These are phyloP conservation scores for Alentia gelatinosa DNA, from an alignment of 2,888 invertebrate genomes.

Conservation along the genomic window DNA sequence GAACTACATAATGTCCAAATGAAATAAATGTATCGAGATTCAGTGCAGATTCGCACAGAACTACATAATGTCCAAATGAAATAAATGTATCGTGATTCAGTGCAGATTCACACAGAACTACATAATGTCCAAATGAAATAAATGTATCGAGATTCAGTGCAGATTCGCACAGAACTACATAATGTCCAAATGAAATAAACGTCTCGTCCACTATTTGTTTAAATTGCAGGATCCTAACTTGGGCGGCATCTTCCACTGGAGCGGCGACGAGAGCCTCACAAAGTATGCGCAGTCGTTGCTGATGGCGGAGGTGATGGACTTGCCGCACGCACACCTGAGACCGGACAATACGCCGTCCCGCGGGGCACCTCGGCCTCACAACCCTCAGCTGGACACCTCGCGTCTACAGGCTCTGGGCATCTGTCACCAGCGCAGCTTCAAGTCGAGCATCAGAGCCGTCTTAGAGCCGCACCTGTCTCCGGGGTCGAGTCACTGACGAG, in stretches of 20 bases:
- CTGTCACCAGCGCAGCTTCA: slow-evolving; percentile 57
- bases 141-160: not conserved
- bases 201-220: not conserved
- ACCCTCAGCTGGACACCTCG: slow-evolving; percentile 78
- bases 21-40: no score
- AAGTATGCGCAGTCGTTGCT: slow-evolving; percentile 82
- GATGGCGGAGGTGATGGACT: slow-evolving; percentile 81
- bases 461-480: slow-evolving; percentile 3
- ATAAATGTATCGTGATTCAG: no score
- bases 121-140: not conserved
- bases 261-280: slow-evolving; percentile 82
- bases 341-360: slow-evolving; percentile 74
- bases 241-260: slow-evolving; percentile 82
- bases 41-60: no score
- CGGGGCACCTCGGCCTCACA: slow-evolving; percentile 79
- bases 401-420: slow-evolving; percentile 78
- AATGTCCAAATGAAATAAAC: not conserved
- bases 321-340: slow-evolving; percentile 79
- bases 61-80: no score
- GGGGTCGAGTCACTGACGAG: no score
- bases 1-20: no score
- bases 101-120: no score
- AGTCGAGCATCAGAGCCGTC: not conserved
- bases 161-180: not conserved
- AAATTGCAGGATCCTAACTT: slow-evolving; percentile 72